These are phyloP conservation scores for Taurulus bubalis DNA, from an alignment of 2,113 vertebrate genomes.

Conservation along the genomic window DNA sequence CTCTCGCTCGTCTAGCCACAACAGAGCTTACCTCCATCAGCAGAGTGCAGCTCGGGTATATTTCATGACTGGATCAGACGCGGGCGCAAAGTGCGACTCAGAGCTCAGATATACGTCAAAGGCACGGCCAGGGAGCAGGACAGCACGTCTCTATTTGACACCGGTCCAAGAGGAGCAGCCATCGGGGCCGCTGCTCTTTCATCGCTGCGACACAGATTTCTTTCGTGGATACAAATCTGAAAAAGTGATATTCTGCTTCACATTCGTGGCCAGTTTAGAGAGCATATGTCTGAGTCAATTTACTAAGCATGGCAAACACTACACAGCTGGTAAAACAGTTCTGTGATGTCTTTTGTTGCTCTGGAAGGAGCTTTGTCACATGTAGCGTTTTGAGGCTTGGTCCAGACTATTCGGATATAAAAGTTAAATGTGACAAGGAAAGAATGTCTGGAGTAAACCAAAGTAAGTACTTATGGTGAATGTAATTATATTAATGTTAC, in stretches of 20 bases:
- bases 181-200: not conserved
- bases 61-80: constrained; percentile 29
- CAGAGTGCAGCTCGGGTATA: constrained; percentile 20
- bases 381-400: not conserved
- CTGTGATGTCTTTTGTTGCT: not conserved
- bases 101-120: constrained; percentile 36
- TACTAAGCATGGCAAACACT: not conserved
- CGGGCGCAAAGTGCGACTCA: constrained; percentile 18
- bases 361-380: not conserved
- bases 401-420: not conserved
- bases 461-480: not conserved
- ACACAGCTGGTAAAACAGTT: not conserved
- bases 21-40: constrained; percentile 47
- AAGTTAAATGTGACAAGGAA: not conserved
- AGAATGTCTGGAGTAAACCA: not conserved
- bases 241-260: not conserved
- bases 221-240: not conserved
- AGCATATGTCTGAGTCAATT: not conserved
- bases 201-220: not conserved
- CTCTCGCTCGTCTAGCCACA: constrained; percentile 19
- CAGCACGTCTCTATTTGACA: constrained; percentile 32
- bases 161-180: constrained; percentile 6
- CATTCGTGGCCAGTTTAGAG: not conserved
- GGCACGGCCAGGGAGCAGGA: constrained; percentile 5
- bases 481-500: not conserved